Percentiles rank a stretch among this genome's conserved stretches.
These are phyloP conservation scores for Allobates femoralis DNA, from an alignment of 2,797 vertebrate species.

Conservation along the genomic window DNA sequence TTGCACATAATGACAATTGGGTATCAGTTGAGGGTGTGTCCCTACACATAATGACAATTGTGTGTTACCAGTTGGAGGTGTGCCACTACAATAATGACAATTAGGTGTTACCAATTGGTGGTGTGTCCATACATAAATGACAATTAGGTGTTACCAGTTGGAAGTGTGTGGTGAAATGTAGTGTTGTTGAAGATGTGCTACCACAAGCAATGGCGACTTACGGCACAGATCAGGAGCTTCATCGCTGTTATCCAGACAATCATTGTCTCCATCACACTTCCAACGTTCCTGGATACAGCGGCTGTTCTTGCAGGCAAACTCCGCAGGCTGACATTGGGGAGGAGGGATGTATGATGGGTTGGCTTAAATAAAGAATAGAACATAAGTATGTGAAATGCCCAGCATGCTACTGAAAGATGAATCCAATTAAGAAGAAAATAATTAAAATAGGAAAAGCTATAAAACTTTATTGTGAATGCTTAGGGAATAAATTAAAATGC, in stretches of 20 bases:
- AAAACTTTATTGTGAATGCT: background rate
- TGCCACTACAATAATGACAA: no score
- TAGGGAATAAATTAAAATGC: constrained; percentile 16
- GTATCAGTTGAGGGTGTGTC: no score
- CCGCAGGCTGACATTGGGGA: constrained; percentile 88
- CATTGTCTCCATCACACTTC: constrained; percentile 88
- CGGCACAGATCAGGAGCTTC: constrained; percentile 90
- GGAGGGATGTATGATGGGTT: constrained; percentile 95
- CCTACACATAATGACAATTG: no score
- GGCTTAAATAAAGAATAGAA: constrained; percentile 74
- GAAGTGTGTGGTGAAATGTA: no score
- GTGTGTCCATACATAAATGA: no score
- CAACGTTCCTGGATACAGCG: constrained; percentile 89
- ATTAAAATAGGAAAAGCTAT: constrained; percentile 47
- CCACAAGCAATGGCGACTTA: constrained; percentile 72
- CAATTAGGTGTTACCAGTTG: no score
- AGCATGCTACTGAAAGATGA: background rate
- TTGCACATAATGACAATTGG: no score
- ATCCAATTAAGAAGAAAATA: constrained; percentile 59
- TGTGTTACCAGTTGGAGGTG: no score
- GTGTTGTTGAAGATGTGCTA: background rate
- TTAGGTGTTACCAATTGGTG: no score
- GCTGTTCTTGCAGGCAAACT: constrained; percentile 88
- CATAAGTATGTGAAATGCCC: constrained; percentile 3
- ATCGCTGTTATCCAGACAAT: constrained; percentile 87